Conservation (phyloP, 2,113 vertebrate species). For the Coturnix japonica region DNA sequence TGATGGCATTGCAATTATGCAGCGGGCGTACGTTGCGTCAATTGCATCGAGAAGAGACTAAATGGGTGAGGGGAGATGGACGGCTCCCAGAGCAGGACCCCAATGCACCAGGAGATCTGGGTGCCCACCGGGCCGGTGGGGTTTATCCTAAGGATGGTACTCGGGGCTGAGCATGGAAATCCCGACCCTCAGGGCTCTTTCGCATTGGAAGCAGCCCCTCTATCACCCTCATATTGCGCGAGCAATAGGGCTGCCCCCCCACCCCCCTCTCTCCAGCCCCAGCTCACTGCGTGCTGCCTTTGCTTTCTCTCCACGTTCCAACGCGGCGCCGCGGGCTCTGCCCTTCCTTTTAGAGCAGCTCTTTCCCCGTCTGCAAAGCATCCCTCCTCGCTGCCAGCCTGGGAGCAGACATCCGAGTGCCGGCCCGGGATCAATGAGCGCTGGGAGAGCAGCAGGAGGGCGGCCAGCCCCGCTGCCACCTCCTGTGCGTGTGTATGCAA, state of each 20-base stretch:
- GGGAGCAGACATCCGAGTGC: neutral
- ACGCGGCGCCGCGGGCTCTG: neutral
- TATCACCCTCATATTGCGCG: no score
- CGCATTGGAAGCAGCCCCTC: no score
- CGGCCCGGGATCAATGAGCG: neutral
- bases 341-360: neutral
- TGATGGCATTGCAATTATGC: constrained; percentile 23
- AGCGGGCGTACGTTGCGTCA: neutral
- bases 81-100: neutral
- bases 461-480: neutral
- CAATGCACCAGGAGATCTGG: neutral
- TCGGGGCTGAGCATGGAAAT: no score
- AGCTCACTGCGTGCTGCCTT: neutral
- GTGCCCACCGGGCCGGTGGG: no score
- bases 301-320: neutral
- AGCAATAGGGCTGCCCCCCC: neutral
- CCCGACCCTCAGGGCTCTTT: neutral
- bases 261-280: no score
- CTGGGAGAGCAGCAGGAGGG: neutral
- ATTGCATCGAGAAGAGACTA: constrained; percentile 14
- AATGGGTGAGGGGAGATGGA: constrained; percentile 28
- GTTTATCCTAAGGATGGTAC: neutral
- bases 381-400: neutral
- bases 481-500: no score
- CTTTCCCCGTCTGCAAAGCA: neutral